These are phyloP conservation scores for Pristionchus fissidentatus DNA, from an alignment of 2,888 invertebrate genomes.

Conservation along the genomic window DNA sequence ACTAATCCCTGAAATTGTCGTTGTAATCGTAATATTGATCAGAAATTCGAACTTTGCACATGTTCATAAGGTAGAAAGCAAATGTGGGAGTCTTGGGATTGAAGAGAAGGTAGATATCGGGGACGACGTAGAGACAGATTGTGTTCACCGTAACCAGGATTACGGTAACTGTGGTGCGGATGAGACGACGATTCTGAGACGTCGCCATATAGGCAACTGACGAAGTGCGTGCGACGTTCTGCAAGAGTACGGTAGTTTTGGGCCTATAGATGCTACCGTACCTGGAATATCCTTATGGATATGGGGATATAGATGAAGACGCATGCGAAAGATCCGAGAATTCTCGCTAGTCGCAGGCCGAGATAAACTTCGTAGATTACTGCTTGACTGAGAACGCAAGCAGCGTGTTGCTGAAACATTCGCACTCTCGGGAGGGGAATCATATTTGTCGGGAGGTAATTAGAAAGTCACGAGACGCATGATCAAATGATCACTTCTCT, in stretches of 20 bases:
- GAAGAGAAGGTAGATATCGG: slow-evolving; percentile 34
- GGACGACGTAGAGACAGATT: slow-evolving; percentile 1
- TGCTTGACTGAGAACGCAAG: slow-evolving; percentile 30
- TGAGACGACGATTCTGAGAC: slow-evolving; percentile 19
- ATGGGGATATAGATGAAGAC: slow-evolving; percentile 28
- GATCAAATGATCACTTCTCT: too few relatives aligned
- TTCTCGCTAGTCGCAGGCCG: not conserved
- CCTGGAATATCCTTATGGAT: slow-evolving; percentile 4
- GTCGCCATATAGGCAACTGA: slow-evolving; percentile 26
- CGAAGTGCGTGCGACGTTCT: slow-evolving; percentile 8
- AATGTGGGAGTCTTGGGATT: slow-evolving; percentile 50
- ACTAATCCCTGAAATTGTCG: slow-evolving; percentile 54
- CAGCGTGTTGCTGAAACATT: slow-evolving; percentile 23
- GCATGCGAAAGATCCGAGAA: slow-evolving; percentile 1
- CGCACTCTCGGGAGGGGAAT: too few relatives aligned
- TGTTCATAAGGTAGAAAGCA: slow-evolving; percentile 61
- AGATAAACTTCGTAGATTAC: slow-evolving; percentile 23
- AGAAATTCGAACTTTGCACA: slow-evolving; percentile 58
- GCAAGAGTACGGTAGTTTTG: not conserved
- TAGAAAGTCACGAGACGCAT: too few relatives aligned
- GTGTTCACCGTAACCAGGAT: slow-evolving; percentile 34
- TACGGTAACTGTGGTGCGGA: slow-evolving; percentile 29
- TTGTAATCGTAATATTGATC: not conserved
- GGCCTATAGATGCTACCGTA: not conserved
- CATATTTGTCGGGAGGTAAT: too few relatives aligned